Conservation (phyloP, 2,888 invertebrate species). For the Mechanitis mazaeus region DNA sequence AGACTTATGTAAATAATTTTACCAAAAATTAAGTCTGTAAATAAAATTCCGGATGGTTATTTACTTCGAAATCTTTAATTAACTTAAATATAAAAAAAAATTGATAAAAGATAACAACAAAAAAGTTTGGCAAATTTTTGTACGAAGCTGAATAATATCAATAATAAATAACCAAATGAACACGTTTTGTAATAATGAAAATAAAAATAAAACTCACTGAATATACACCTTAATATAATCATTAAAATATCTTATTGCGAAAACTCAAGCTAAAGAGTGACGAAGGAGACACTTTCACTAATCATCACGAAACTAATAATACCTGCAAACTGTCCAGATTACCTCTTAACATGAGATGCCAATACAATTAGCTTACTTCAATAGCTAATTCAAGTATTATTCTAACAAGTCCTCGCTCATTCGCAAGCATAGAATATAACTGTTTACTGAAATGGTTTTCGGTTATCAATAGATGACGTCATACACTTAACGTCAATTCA, state of each 20-base stretch:
- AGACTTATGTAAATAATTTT: too few species aligned
- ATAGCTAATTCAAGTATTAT: slow-evolving; percentile 3
- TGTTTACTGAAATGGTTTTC: too few species aligned
- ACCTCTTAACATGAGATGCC: slow-evolving; percentile 23
- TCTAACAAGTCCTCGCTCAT: neutral
- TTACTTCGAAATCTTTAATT: too few species aligned
- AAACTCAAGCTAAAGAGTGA: slow-evolving; percentile 41
- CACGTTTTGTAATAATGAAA: too few species aligned
- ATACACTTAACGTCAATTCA: too few species aligned
- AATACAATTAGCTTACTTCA: slow-evolving; percentile 11
- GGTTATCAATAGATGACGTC: too few species aligned
- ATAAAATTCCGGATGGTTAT: too few species aligned
- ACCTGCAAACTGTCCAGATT: slow-evolving; percentile 21
- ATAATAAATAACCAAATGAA: slow-evolving; percentile 28
- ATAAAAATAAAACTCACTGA: slow-evolving; percentile 39
- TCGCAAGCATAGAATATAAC: too few species aligned
- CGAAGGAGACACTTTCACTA: slow-evolving; percentile 63
- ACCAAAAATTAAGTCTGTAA: too few species aligned
- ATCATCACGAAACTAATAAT: slow-evolving; percentile 46
- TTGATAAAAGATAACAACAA: neutral
- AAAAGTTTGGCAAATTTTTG: neutral
- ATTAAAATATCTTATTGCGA: slow-evolving; percentile 58
- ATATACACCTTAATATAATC: slow-evolving; percentile 43
- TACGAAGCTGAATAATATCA: neutral
- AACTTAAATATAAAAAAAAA: too few species aligned